Evolutionary conservation across 1,140 invertebrate species (phyloP).

Genomic region (Aethina tumida): DNA sequence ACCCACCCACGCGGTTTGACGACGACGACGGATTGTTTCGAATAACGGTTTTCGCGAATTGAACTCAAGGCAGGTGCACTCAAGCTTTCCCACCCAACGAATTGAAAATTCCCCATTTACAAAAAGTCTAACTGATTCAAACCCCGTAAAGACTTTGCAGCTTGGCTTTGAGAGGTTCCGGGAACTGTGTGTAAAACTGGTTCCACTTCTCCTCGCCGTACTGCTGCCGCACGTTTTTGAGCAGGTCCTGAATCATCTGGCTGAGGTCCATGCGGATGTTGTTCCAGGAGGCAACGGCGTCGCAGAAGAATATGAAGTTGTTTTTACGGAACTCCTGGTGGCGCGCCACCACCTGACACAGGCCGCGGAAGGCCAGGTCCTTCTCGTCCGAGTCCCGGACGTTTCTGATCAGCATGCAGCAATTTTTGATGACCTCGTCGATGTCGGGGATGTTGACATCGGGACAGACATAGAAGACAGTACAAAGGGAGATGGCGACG

Average conservation of each 20-base stretch:
- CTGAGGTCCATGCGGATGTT: constrained; percentile 29
- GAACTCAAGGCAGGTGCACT: constrained; percentile 30
- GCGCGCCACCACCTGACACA: constrained; percentile 60
- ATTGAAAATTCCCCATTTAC: constrained; percentile 18
- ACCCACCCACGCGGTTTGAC: constrained; percentile 22
- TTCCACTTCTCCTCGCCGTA: constrained; percentile 29
- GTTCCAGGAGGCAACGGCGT: constrained; percentile 34
- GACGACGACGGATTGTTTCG: not conserved
- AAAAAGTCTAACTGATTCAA: constrained; percentile 19
- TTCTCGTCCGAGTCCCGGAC: constrained; percentile 99
- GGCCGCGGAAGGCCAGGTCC: constrained; percentile 95
- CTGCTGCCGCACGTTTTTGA: constrained; percentile 28
- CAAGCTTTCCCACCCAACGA: constrained; percentile 30
- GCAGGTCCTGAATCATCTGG: constrained; percentile 27
- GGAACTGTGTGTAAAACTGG: constrained; percentile 30
- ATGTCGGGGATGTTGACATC: constrained; percentile 96
- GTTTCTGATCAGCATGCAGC: constrained; percentile 93
- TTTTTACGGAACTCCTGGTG: constrained; percentile 28
- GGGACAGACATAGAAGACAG: constrained; percentile 98
- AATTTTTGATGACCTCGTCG: constrained; percentile 97
- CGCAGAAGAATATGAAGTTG: constrained; percentile 35
- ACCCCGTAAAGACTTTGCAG: constrained; percentile 31
- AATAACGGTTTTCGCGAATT: constrained; percentile 15
- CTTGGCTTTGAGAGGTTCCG: constrained; percentile 27
- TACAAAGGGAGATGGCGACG: constrained; percentile 97